Base-by-base conservation (phyloP, 1,140 invertebrate species). In the Drosophila sp. region DNA sequence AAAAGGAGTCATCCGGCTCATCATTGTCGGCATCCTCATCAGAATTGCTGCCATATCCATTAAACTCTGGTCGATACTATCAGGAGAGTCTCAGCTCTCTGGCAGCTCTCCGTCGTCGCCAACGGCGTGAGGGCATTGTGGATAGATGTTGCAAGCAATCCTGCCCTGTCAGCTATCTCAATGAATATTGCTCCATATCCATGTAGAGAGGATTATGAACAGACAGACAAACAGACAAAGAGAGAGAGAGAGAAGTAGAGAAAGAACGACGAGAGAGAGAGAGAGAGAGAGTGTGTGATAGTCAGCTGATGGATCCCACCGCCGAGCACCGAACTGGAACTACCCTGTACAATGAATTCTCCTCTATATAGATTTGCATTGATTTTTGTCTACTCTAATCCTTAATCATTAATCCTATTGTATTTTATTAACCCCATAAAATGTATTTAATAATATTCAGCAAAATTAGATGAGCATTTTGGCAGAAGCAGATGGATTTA, bases 141-240 rank as follows among this genome's bases (percentile, higher is more conserved):
- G 75, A 91, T 5, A 76, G 85, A 33, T 91, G 90, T 57, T 91
- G 90, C 67, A 57, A 32, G 4, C 62, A 77, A 5, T 2, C 65
- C 8, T 91, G 90, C 30, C 6, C 11, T 17, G 23, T 58, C 0
- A 3, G 0, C 3, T 78, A 82, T 25, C 66, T 91, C n/a, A 11
- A 1, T 2, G 67, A 71, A 23, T 91, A 91, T 56, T 91, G 90
- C 29, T 62, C 72, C 33, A 60, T 76, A 0, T 23, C 44, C 66
- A 38, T 55, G 5, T 76, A 76, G 8, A 58, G n/a, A 55, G 23
- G 1, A 58, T 23, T 60, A 11, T 8, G 17, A 32, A 56, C 44
- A 47, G 5, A 44, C n/a, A 23, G n/a, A 44, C 41, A 47, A 4
- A 25, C 17, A 4, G 17, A 7, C 0, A 23, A 11, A 47, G 0